Evolutionary conservation across 2,113 vertebrate genomes (phyloP), one percentile per base, ranked within the genome.

Genomic region (Maccullochella peelii): DNA sequence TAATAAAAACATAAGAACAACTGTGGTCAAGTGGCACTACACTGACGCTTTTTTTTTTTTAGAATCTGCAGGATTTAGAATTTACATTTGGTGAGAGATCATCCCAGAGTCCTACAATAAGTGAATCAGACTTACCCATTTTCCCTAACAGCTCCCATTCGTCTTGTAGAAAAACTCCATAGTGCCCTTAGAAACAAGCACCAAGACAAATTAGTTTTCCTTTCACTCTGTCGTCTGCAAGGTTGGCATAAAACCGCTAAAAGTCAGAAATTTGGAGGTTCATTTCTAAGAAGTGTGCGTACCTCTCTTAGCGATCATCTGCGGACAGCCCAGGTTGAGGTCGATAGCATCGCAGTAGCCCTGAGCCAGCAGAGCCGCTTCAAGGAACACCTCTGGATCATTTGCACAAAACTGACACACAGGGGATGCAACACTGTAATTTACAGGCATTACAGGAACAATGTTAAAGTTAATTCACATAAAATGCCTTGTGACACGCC

Each of bases 261-360:
- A 10, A 23, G 36, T 42, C 33, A 42, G 9, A 20, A n/a, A 10
- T 68, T 27, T 6, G 5, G 9, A 20, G 12, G 2, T 66, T 62
- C 0, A n/a, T 63, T 21, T 62, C 67, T 8, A 44, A 2, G 1
- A 54, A 20, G 1, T 15, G 47, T 27, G 14, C 5, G 11, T 93
- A 98, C 98, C 98, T 96, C 98, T 96, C 91, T 99, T 99, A 54
- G 98, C 98, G 55, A 99, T 99, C 98, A 99, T 99, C 79, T 99
- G 98, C 0, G 98, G 98, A 61, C 98, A 99, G 38, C 98, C 98
- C 89, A 99, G 85, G 89, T 99, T 99, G 54, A 99, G 95, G 91
- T 99, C 98, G 16, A 99, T 95, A 80, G 97, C 98, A 8, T 99
- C 98, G 0, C 98, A 99, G 91, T 97, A 95, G 86, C 98, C 97